A percentile compares a stretch with the other conserved stretches of the same genome.
phyloP scores from a whole-genome alignment of 2,113 vertebrate species.

The Dromas ardeola region DNA sequence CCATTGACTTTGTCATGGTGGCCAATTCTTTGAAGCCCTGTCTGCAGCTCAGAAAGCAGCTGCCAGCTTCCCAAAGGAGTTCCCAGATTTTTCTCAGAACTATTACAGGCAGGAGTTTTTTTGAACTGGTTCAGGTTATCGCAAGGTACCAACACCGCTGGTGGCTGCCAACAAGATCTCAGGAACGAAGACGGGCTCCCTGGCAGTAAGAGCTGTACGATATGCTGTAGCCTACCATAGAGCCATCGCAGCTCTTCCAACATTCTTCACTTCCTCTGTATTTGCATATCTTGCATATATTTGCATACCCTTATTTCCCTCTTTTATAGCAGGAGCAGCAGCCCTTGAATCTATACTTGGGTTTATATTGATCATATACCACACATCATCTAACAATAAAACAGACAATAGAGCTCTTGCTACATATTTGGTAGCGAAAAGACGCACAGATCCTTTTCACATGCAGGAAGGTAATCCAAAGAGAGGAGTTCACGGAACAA shows the following conservation, averaged over 20 bases:
- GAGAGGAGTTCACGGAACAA: neutral
- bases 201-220: neutral
- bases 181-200: neutral
- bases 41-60: neutral
- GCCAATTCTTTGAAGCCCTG: neutral
- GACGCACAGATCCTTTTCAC: neutral
- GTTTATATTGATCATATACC: rapidly evolving
- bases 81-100: neutral
- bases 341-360: neutral
- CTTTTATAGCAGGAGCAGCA: neutral
- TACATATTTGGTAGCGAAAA: rapidly evolving
- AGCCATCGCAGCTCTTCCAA: neutral
- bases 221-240: neutral
- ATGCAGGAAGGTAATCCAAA: neutral
- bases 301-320: neutral
- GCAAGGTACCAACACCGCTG: neutral
- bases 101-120: neutral
- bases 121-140: neutral
- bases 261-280: neutral
- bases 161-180: neutral
- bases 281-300: neutral
- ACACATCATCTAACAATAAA: neutral
- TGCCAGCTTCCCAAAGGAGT: neutral
- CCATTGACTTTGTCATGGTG: neutral
- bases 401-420: neutral